Evolutionary conservation across 2,797 vertebrate genomes (phyloP).

Genomic region (Oryzias dopingdopingensis): DNA sequence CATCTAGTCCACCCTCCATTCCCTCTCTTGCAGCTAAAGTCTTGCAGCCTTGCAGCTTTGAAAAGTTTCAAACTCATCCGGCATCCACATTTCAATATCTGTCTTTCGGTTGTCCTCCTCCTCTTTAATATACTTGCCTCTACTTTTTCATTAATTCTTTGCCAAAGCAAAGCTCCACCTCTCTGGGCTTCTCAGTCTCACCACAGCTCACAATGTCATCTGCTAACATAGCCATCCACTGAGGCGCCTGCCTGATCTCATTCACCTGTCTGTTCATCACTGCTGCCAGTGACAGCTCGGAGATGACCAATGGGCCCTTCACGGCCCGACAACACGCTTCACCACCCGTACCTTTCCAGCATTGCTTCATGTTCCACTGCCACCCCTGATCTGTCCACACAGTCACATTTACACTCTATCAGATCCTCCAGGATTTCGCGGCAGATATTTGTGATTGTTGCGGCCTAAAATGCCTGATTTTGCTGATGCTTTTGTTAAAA

Average conservation of each 20-base stretch:
- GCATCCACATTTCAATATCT: background rate
- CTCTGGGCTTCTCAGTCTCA: background rate
- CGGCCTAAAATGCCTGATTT: no score
- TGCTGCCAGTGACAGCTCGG: constrained; percentile 3
- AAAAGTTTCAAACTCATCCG: constrained; percentile 7
- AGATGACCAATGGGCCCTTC: constrained; percentile 7
- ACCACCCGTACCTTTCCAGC: background rate
- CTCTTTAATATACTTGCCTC: background rate
- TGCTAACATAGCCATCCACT: background rate
- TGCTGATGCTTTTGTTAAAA: no score
- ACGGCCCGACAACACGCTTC: background rate
- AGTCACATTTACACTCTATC: background rate
- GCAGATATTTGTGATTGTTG: no score
- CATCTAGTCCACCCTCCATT: background rate
- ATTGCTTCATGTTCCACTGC: background rate
- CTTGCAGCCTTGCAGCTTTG: background rate
- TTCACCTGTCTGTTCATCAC: constrained; percentile 4
- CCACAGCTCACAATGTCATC: constrained; percentile 8
- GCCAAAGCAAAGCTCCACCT: constrained; percentile 2
- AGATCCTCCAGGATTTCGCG: no score
- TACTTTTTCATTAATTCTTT: background rate
- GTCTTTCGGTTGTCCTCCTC: background rate
- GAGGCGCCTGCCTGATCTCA: constrained; percentile 9
- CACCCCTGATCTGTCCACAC: background rate
- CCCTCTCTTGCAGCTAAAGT: background rate